Base-by-base conservation (phyloP, 2,888 invertebrate genomes). In the Xanthia icteritia region DNA sequence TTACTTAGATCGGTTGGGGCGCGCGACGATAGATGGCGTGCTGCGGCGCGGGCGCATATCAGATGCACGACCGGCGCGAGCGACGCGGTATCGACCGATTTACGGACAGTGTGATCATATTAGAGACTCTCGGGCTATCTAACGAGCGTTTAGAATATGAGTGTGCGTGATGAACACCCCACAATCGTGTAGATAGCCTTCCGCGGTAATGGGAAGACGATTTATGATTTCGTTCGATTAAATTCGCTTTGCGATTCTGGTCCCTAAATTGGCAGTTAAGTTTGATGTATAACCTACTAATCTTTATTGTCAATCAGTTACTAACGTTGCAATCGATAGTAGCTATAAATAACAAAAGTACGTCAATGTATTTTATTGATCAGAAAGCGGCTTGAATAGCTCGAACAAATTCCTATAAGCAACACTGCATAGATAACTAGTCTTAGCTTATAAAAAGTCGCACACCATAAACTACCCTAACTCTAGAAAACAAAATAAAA, bases 11-110 rank as follows among this genome's bases (percentile, higher is more conserved):
- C 95, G 92, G 91, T 86, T 87, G 88, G 84, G 83, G 80, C 89
- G 87, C 87, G 92, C 92, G 94, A 92, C 95, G 95, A 94, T 94
- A 95, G 95, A 95, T 95, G 95, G 94, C 94, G 93, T 90, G 89
- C 92, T 82, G 88, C 86, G 88, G 90, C 88, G 88, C 83, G 79
- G 76, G 90, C 87, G 89, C 90, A 79, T 96, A 96, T 96, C 95
- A 91, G 95, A 95, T 95, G 89, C 95, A 95, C 95, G 96, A 93
- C 90, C 89, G 85, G 87, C 92, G 88, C 88, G 81, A 81, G 86
- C 89, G 89, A 89, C 89, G 89, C 91, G 86, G 88, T 90, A 89
- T 88, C 90, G 86, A 88, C 88, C 89, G 89, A 90, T 90, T 89
- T 89, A 89, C 87, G 83, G 82, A 89, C 88, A 83, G 88, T 81